Percentiles rank a stretch among this genome's conserved stretches.
Conservation (phyloP, 1,140 invertebrate species). For the Copidosoma floridanum region DNA sequence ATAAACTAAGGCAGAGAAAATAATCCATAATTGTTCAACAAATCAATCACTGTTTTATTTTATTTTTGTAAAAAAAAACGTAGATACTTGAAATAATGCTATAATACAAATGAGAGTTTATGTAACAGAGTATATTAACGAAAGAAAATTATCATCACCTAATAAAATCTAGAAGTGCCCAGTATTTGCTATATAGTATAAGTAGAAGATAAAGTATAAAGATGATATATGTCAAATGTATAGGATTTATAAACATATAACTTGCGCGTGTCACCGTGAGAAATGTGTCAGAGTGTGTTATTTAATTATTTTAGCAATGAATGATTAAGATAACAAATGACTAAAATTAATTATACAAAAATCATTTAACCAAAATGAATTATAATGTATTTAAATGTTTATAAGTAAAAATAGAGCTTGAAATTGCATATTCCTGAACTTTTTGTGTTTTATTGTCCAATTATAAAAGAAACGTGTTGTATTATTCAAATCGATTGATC, state of each 20-base stretch:
- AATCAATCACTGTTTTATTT: conserved; percentile 13
- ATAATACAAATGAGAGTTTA: not conserved
- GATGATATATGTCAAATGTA: conserved; percentile 8
- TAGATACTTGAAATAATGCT: not conserved
- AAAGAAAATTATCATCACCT: not conserved
- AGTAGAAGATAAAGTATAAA: conserved; percentile 4
- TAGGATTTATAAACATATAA: conserved; percentile 18
- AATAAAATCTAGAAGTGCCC: conserved; percentile 19
- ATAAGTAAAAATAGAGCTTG: no score
- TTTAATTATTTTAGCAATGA: not conserved
- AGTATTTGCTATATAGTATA: conserved; percentile 19
- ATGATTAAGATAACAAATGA: not conserved
- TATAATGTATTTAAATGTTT: no score
- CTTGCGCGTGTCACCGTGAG: not conserved
- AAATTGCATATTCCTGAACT: no score
- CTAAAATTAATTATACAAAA: no score
- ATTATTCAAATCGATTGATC: no score
- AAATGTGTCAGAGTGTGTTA: not conserved
- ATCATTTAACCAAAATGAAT: no score
- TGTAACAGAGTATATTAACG: not conserved
- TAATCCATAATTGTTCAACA: not conserved
- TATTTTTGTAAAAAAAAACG: conserved; percentile 14
- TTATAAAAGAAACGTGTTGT: no score
- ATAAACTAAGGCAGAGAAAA: no score
- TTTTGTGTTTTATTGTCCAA: no score